A percentile compares a stretch with the other conserved stretches of the same genome.
Evolutionary conservation across 2,797 vertebrate genomes (phyloP).

Genomic region (Mormyrops attenuatus): DNA sequence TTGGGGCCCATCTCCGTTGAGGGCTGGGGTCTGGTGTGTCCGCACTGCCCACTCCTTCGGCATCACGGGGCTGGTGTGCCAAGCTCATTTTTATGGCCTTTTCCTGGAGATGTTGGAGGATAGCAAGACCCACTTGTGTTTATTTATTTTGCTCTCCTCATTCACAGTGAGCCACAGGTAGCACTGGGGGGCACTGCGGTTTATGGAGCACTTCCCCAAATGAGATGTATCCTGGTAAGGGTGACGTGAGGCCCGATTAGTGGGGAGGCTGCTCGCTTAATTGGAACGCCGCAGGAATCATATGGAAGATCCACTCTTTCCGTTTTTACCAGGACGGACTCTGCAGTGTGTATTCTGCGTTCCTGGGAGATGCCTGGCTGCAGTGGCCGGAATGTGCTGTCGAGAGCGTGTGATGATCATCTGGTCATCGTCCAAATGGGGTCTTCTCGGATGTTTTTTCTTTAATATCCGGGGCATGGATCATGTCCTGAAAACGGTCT

Average conservation of each 20-base stretch:
- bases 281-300: neutral
- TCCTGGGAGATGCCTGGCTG: neutral
- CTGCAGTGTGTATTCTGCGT: neutral
- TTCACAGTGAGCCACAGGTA: conserved; percentile 3
- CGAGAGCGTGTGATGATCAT: neutral
- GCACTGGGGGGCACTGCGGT: neutral
- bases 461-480: neutral
- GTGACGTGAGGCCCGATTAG: neutral
- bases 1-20: neutral
- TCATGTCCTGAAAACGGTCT: neutral
- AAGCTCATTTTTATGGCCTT: neutral
- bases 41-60: neutral
- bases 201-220: neutral
- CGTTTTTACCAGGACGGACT: neutral
- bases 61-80: neutral
- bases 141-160: conserved; percentile 12
- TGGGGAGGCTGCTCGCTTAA: neutral
- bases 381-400: neutral
- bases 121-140: neutral
- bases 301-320: neutral
- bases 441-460: neutral
- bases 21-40: neutral
- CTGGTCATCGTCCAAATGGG: neutral
- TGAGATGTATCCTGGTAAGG: neutral
- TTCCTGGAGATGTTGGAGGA: neutral